These are phyloP conservation scores for Elysia chlorotica DNA, from an alignment of 1,140 invertebrate species.

Conservation along the genomic window DNA sequence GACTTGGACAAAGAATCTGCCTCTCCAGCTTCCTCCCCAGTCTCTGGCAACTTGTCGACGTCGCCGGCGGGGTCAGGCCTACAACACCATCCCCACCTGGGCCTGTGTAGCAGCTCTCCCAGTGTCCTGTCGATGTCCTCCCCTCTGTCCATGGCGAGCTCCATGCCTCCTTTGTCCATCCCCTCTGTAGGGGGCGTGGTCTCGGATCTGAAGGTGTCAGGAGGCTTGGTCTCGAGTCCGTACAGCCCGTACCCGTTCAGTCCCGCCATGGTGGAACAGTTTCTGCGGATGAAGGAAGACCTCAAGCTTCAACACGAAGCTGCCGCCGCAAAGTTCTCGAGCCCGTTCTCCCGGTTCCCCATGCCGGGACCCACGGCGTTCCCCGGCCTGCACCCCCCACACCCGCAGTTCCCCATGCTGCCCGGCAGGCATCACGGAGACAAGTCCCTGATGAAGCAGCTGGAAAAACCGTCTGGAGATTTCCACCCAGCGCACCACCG, in stretches of 20 bases:
- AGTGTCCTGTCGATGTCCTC: neutral
- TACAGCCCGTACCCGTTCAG: slow-evolving; percentile 42
- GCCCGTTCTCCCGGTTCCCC: slow-evolving; percentile 41
- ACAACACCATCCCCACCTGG: too few species aligned
- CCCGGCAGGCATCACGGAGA: slow-evolving; percentile 30
- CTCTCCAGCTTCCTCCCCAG: slow-evolving; percentile 3
- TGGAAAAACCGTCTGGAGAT: slow-evolving; percentile 33
- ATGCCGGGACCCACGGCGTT: slow-evolving; percentile 33
- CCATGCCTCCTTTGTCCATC: neutral
- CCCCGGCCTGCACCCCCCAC: slow-evolving; percentile 34
- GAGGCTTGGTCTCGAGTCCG: slow-evolving; percentile 20
- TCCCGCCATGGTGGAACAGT: slow-evolving; percentile 38
- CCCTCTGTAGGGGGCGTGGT: too few species aligned
- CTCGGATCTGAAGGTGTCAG: neutral
- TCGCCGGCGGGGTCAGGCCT: too few species aligned
- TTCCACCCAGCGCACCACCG: neutral
- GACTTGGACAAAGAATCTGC: slow-evolving; percentile 30
- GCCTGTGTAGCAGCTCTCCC: neutral
- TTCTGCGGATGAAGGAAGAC: slow-evolving; percentile 44
- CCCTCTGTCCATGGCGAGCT: neutral
- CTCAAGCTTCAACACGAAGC: slow-evolving; percentile 37
- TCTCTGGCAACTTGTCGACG: neutral
- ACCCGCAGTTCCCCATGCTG: slow-evolving; percentile 32
- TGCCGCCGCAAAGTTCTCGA: slow-evolving; percentile 37
- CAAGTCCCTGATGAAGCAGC: slow-evolving; percentile 39